A percentile compares a stretch with the other conserved stretches of the same genome.
Conservation (phyloP, 2,888 invertebrate species). For the Diarsia dahlii region DNA sequence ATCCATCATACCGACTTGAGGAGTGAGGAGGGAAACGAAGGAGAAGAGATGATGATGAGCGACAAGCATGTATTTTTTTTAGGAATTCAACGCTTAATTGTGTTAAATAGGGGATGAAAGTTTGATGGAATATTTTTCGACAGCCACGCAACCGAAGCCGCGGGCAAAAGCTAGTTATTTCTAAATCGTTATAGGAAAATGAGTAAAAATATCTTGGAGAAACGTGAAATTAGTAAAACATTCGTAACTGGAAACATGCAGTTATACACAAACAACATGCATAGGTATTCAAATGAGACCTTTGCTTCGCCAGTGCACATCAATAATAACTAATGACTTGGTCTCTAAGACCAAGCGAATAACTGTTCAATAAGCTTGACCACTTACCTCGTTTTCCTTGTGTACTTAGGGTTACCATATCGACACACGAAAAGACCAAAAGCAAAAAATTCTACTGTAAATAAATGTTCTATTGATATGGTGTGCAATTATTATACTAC, state of each 20-base stretch:
- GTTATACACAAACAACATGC: constrained; percentile 26
- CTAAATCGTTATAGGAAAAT: background rate
- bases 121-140: too few species aligned
- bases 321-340: constrained; percentile 29
- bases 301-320: constrained; percentile 22
- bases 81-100: too few species aligned
- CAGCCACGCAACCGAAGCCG: too few species aligned
- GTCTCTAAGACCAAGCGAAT: background rate
- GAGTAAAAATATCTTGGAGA: background rate
- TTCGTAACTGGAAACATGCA: background rate
- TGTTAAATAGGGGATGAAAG: too few species aligned
- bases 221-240: background rate
- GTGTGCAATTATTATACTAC: background rate
- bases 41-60: too few species aligned
- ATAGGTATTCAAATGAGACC: constrained; percentile 29
- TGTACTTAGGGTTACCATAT: constrained; percentile 11
- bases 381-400: constrained; percentile 7
- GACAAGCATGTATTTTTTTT: too few species aligned
- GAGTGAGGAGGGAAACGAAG: too few species aligned
- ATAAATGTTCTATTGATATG: too few species aligned
- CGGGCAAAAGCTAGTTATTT: background rate
- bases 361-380: constrained; percentile 13
- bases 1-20: too few species aligned
- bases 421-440: background rate
- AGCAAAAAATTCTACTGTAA: background rate